A percentile compares a stretch with the other conserved stretches of the same genome.
phyloP scores from a whole-genome alignment of 2,797 vertebrate species.

The Enteromius viviparus region DNA sequence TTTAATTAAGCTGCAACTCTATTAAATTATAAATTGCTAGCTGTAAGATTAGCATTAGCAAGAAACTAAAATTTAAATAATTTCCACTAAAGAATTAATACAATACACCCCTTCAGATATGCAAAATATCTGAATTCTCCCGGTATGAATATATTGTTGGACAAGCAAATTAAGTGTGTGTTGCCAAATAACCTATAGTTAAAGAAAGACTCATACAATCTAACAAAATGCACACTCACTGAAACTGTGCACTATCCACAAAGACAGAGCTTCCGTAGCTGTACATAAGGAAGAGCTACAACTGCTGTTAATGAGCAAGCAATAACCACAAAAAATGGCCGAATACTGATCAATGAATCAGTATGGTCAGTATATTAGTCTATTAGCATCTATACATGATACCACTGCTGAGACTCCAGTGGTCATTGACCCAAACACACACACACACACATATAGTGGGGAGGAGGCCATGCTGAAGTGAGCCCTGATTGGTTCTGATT shows the following conservation, averaged over 20 bases:
- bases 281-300: background rate
- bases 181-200: background rate
- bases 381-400: background rate
- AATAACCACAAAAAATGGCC: background rate
- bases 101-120: background rate
- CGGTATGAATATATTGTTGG: background rate
- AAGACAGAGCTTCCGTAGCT: background rate
- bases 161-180: background rate
- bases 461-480: background rate
- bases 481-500: conserved; percentile 12
- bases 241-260: background rate
- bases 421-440: conserved; percentile 1
- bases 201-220: background rate
- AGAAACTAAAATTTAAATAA: background rate
- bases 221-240: background rate
- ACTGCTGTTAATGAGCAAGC: background rate
- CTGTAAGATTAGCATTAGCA: background rate
- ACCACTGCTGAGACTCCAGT: background rate
- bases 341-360: background rate
- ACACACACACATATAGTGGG: background rate
- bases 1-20: no score
- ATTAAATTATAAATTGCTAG: background rate
- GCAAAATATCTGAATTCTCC: background rate
- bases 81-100: background rate
- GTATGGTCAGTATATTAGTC: background rate